Percentiles rank a stretch among this genome's conserved stretches.
Evolutionary conservation across 2,113 vertebrate genomes (phyloP).

Genomic region (Oncorhynchus masou): DNA sequence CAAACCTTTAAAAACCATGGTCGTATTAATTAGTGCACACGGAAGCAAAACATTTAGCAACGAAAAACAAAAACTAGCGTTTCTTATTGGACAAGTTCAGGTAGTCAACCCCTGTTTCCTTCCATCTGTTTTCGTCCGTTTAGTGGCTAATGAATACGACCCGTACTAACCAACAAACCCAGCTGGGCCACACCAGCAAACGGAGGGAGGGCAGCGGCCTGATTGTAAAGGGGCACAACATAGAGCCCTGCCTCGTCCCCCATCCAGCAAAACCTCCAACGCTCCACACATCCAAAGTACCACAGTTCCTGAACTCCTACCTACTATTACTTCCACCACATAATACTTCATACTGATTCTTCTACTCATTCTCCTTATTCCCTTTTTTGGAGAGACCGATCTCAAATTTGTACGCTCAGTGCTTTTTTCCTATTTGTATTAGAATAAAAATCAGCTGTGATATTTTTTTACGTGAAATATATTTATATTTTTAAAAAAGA

Average conservation of each 20-base stretch:
- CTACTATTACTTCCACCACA: conserved; percentile 14
- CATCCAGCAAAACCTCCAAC: neutral
- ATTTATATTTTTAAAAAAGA: conserved; percentile 77
- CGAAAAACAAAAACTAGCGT: too few relatives aligned
- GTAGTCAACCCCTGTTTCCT: too few relatives aligned
- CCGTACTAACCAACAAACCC: conserved; percentile 32
- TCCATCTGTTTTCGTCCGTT: too few relatives aligned
- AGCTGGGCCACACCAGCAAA: conserved; percentile 23
- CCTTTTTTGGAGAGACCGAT: conserved; percentile 36
- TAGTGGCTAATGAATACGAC: too few relatives aligned
- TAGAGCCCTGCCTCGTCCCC: neutral
- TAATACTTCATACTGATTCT: conserved; percentile 20
- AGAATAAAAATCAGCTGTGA: conserved; percentile 61
- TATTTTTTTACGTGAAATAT: conserved; percentile 81
- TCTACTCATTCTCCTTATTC: conserved; percentile 25
- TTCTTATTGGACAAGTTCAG: too few relatives aligned
- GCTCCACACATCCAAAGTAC: conserved; percentile 17
- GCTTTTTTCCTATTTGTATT: conserved; percentile 70
- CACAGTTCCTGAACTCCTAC: conserved; percentile 23
- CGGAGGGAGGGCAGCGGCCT: neutral
- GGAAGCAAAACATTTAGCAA: too few relatives aligned
- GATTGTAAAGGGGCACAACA: conserved; percentile 19
- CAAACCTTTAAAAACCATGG: conserved; percentile 29
- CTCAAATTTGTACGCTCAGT: conserved; percentile 41
- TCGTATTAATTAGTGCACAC: too few relatives aligned